Percentiles rank a stretch among this genome's conserved stretches.
These are phyloP conservation scores for Yponomeuta cagnagella DNA, from an alignment of 2,888 invertebrate species.

Conservation along the genomic window DNA sequence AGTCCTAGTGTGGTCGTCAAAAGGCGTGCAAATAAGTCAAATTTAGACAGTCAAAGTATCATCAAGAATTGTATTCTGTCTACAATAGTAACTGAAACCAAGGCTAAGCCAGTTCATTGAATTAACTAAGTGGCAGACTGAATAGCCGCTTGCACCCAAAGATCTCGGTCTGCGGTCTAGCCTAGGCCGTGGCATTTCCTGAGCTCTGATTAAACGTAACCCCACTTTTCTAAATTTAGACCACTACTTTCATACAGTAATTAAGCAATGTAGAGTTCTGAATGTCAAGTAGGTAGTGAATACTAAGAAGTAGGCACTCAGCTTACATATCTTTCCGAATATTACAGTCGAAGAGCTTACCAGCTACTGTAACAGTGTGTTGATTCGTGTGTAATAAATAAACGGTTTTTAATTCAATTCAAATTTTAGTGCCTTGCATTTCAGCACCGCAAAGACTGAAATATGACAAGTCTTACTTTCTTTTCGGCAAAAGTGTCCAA, in stretches of 20 bases:
- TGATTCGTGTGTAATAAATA: too few species aligned
- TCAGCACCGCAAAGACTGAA: not conserved
- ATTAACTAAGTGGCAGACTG: conserved; percentile 16
- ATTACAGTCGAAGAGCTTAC: too few species aligned
- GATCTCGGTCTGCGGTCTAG: conserved; percentile 21
- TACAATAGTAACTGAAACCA: not conserved
- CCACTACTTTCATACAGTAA: too few species aligned
- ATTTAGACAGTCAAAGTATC: too few species aligned
- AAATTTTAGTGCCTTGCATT: too few species aligned
- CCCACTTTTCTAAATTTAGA: not conserved
- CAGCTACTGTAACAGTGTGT: too few species aligned
- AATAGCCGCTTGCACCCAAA: conserved; percentile 35
- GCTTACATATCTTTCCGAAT: too few species aligned
- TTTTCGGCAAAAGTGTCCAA: not conserved
- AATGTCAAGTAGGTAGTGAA: not conserved
- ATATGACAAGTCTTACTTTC: not conserved
- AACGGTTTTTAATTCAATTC: too few species aligned
- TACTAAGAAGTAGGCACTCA: too few species aligned
- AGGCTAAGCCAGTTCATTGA: not conserved
- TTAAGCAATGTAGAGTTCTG: not conserved
- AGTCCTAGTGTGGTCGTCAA: too few species aligned
- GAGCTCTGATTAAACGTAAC: conserved; percentile 9
- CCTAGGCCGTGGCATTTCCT: conserved; percentile 16
- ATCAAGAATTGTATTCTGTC: too few species aligned
- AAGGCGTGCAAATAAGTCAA: too few species aligned